A percentile compares a stretch with the other conserved stretches of the same genome.
phyloP scores from a whole-genome alignment of 2,797 vertebrate species.

The Notolabrus celidotus region DNA sequence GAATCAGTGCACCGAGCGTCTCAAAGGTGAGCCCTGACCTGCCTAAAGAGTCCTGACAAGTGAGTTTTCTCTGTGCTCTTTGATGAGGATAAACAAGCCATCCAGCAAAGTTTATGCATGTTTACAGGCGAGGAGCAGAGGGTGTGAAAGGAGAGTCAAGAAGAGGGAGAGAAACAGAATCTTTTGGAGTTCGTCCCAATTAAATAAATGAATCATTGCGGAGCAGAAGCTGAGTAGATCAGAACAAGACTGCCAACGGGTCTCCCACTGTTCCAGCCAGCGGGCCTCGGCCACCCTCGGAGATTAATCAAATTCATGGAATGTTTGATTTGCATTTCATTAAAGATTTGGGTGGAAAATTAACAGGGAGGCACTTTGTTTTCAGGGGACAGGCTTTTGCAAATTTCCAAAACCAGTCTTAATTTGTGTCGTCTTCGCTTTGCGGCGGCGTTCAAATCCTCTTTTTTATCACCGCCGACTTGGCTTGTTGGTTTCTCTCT shows the following conservation, averaged over 20 bases:
- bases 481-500: conserved; percentile 34
- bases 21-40: conserved; percentile 54
- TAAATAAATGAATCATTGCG: conserved; percentile 74
- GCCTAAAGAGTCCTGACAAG: conserved; percentile 41
- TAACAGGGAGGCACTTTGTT: conserved; percentile 65
- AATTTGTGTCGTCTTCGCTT: conserved; percentile 37
- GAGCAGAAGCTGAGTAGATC: conserved; percentile 63
- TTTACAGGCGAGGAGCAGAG: conserved; percentile 28
- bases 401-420: conserved; percentile 45
- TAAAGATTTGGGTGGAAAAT: conserved; percentile 69
- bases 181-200: conserved; percentile 66
- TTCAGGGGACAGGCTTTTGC: conserved; percentile 38
- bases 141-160: conserved; percentile 9
- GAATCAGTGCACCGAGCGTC: conserved; percentile 30
- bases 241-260: conserved; percentile 63
- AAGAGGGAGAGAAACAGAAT: conserved; percentile 33
- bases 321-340: conserved; percentile 81
- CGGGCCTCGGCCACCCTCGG: conserved; percentile 70
- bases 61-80: conserved; percentile 25
- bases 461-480: conserved; percentile 30
- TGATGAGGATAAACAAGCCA: conserved; percentile 53
- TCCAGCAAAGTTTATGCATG: conserved; percentile 32
- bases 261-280: conserved; percentile 74
- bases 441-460: conserved; percentile 30
- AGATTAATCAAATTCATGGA: conserved; percentile 80